Evolutionary conservation across 2,113 vertebrate genomes (phyloP).

Genomic region (Zosterops japonicus): DNA sequence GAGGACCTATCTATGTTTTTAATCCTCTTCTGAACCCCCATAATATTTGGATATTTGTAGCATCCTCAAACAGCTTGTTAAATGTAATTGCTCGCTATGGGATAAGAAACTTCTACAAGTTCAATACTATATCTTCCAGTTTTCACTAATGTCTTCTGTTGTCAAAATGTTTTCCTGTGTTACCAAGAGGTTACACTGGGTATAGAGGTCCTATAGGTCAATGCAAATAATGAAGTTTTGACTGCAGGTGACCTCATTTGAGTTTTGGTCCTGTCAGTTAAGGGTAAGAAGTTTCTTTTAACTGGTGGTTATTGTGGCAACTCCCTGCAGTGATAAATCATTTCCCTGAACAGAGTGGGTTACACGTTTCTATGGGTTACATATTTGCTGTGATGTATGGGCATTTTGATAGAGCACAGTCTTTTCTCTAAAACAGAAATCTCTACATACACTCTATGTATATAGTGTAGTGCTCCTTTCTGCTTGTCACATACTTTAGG

Average conservation of each 20-base stretch:
- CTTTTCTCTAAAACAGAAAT: not conserved
- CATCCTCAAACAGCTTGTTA: too few relatives aligned
- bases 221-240: too few relatives aligned
- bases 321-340: not conserved
- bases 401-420: not conserved
- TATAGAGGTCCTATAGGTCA: not conserved
- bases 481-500: too few relatives aligned
- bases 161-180: not conserved
- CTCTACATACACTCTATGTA: too few relatives aligned
- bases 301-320: not conserved
- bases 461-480: too few relatives aligned
- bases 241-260: not conserved
- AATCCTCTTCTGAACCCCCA: not conserved
- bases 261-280: not conserved
- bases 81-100: too few relatives aligned
- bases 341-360: not conserved
- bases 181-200: not conserved
- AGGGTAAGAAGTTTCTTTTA: not conserved
- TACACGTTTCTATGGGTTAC: too few relatives aligned
- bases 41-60: too few relatives aligned
- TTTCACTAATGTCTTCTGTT: too few relatives aligned
- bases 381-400: not conserved
- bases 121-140: too few relatives aligned
- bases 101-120: too few relatives aligned
- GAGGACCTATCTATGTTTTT: too few relatives aligned